A percentile compares a stretch with the other conserved stretches of the same genome.
Conservation (phyloP, 2,797 vertebrate species). For the Dallia pectoralis region DNA sequence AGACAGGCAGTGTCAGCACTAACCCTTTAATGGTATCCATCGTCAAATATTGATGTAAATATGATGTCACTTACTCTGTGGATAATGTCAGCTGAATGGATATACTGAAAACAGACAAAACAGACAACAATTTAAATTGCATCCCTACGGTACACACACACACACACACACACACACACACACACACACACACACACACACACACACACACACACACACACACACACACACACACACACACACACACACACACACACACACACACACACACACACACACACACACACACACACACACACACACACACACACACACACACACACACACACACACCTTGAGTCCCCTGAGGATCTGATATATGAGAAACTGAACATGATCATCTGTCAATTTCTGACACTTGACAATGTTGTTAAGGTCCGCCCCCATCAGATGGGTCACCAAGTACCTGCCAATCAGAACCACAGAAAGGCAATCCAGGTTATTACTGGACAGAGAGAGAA, state of each 20-base stretch:
- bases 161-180: background rate
- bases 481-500: background rate
- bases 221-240: background rate
- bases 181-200: background rate
- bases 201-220: background rate
- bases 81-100: conserved; percentile 97
- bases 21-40: no score
- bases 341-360: conserved; percentile 98
- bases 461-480: background rate
- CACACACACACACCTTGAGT: conserved; percentile 81
- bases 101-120: conserved; percentile 83
- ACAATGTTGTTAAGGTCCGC: conserved; percentile 99
- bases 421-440: conserved; percentile 98
- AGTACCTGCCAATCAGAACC: conserved; percentile 75
- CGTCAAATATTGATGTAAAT: background rate
- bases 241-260: background rate
- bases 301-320: background rate
- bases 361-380: conserved; percentile 98
- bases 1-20: background rate
- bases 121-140: conserved; percentile 9
- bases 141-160: background rate
- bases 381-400: conserved; percentile 98
- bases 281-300: no score
- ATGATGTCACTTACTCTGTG: conserved; percentile 85
- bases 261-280: no score